A percentile compares a stretch with the other conserved stretches of the same genome.
These are phyloP conservation scores for Dipus sagitta DNA, from an alignment of 2,797 vertebrate genomes.

Conservation along the genomic window DNA sequence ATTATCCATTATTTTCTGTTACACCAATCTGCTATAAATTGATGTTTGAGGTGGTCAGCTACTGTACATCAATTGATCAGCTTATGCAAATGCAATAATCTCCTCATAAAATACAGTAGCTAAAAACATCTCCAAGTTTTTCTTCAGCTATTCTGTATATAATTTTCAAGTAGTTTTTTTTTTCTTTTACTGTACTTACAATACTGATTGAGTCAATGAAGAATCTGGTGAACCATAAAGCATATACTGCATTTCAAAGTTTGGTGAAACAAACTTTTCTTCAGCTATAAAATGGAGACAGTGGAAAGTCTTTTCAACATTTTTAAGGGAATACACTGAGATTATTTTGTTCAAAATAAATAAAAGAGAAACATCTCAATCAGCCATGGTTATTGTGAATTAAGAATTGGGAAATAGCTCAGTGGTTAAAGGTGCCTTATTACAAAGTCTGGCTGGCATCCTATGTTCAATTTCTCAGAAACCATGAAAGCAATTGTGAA, in stretches of 20 bases:
- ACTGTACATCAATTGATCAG: neutral
- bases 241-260: neutral
- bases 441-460: too few species aligned
- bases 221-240: neutral
- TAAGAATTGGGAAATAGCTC: neutral
- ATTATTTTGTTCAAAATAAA: neutral
- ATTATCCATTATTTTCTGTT: fast-evolving
- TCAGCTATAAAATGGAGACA: neutral
- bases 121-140: neutral
- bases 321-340: neutral
- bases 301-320: neutral
- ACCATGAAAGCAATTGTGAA: too few species aligned
- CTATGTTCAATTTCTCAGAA: too few species aligned
- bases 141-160: neutral
- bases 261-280: neutral
- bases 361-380: neutral
- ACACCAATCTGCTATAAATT: neutral
- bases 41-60: neutral
- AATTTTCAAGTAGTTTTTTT: neutral
- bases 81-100: neutral
- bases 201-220: neutral
- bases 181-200: neutral
- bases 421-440: too few species aligned
- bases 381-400: neutral
- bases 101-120: neutral